phyloP scores from a whole-genome alignment of 2,888 invertebrate species.

The Gymnoscelis rufifasciata region DNA sequence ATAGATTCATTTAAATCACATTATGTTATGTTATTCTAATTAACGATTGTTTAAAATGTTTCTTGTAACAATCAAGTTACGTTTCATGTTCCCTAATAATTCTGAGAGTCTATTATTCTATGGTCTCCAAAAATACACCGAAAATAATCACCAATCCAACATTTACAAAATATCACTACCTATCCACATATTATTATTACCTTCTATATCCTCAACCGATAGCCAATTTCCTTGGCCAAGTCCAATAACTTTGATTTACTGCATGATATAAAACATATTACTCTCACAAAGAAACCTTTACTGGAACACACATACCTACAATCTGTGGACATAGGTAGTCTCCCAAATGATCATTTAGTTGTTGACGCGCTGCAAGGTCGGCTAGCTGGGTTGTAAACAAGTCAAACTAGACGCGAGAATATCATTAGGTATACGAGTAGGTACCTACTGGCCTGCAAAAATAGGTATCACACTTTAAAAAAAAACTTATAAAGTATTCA shows the following conservation, averaged over 20 bases:
- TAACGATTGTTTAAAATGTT: too few species aligned
- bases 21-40: too few species aligned
- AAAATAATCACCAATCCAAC: too few species aligned
- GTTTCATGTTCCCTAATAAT: too few species aligned
- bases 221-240: not conserved
- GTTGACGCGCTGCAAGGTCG: slow-evolving; percentile 6
- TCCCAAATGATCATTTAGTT: slow-evolving; percentile 6
- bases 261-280: slow-evolving; percentile 3
- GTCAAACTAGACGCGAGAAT: slow-evolving; percentile 3
- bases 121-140: too few species aligned
- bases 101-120: too few species aligned
- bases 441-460: not conserved
- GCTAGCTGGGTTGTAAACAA: slow-evolving; percentile 6
- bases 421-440: not conserved
- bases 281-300: slow-evolving; percentile 5
- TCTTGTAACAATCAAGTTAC: too few species aligned
- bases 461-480: too few species aligned
- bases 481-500: too few species aligned
- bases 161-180: too few species aligned
- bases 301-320: not conserved
- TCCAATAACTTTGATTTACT: slow-evolving; percentile 2
- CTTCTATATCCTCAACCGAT: not conserved
- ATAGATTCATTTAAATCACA: too few species aligned
- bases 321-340: not conserved
- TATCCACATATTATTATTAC: too few species aligned